phyloP scores from a whole-genome alignment of 2,113 vertebrate genomes.

The Psophia crepitans region DNA sequence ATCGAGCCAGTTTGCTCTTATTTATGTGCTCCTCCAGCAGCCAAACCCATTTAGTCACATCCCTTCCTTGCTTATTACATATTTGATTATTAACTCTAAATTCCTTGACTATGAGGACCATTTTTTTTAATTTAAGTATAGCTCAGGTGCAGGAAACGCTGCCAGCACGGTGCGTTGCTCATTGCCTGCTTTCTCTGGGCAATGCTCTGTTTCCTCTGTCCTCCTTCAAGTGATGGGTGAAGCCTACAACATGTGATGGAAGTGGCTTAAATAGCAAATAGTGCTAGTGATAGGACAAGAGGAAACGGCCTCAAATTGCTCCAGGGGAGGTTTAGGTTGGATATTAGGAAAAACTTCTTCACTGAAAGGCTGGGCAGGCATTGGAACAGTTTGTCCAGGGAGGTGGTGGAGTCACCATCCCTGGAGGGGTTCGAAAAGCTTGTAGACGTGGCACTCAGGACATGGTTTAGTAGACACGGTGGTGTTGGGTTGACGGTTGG shows the following conservation, averaged over 20 bases:
- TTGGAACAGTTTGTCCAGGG: too few relatives aligned
- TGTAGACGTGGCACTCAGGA: too few relatives aligned
- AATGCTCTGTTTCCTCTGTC: background rate
- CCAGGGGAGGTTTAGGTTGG: too few relatives aligned
- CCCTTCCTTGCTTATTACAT: background rate
- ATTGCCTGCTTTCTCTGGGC: background rate
- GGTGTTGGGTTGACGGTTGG: too few relatives aligned
- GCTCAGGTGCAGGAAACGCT: background rate
- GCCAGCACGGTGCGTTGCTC: fast-evolving
- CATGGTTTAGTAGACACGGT: too few relatives aligned
- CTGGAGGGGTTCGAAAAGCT: too few relatives aligned
- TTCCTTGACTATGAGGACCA: background rate
- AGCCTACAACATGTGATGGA: background rate
- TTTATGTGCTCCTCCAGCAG: background rate
- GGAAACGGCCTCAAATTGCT: too few relatives aligned
- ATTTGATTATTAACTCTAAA: background rate
- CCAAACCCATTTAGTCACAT: background rate
- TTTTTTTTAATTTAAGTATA: background rate
- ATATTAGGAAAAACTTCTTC: too few relatives aligned
- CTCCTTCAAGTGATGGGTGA: background rate
- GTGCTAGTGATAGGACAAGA: too few relatives aligned
- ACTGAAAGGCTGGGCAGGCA: too few relatives aligned
- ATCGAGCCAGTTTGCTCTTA: background rate
- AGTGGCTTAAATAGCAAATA: background rate
- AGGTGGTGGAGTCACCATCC: too few relatives aligned